Evolutionary conservation across 2,797 vertebrate genomes (phyloP), one percentile per base, ranked within the genome.

Genomic region (Argya squamiceps): DNA sequence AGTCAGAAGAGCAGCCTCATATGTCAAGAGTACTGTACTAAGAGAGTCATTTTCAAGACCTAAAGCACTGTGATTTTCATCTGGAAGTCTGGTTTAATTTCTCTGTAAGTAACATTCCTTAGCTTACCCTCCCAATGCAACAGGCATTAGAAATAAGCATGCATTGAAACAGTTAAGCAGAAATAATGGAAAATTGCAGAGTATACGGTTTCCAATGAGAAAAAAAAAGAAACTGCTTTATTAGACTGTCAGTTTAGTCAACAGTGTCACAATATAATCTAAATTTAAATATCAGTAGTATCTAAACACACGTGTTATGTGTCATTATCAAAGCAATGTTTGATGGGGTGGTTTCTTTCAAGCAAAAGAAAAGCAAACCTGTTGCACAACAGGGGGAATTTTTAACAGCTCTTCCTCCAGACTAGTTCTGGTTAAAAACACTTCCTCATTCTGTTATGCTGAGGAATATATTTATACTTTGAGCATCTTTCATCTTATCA

Each of bases 401-500:
- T 96, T 81, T 65, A 84, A 69, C 19, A 92, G n/a, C 36, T 78
- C 92, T 92, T 95, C 77, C 78, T 92, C 55, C 34, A 73, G 49
- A 59, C 15, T 43, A 88, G 64, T 34, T 84, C 30, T 53, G 69
- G 37, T 39, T 75, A 53, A 78, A 89, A 71, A 75, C 55, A 82
- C 39, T 96, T 92, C 92, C 95, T 96, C 82, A 81, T 95, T 93
- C 89, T 76, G 30, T 46, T 67, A 78, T 23, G 34, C 41, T 86
- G 63, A 86, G 41, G 37, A 73, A 76, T 43, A 24, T 7, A 55
- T 15, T 71, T 29, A 41, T 16, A 68, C 11, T 56, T 50, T 22
- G 21, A 84, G 21, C 2, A 32, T 64, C 70, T 74, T 84, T 77
- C 43, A 70, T 74, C 10, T 69, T 91, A 68, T 5, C 4, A 1